Percentiles rank a stretch among this genome's conserved stretches.
Conservation (phyloP, 2,113 vertebrate genomes). For the Hiodon alosoides region DNA sequence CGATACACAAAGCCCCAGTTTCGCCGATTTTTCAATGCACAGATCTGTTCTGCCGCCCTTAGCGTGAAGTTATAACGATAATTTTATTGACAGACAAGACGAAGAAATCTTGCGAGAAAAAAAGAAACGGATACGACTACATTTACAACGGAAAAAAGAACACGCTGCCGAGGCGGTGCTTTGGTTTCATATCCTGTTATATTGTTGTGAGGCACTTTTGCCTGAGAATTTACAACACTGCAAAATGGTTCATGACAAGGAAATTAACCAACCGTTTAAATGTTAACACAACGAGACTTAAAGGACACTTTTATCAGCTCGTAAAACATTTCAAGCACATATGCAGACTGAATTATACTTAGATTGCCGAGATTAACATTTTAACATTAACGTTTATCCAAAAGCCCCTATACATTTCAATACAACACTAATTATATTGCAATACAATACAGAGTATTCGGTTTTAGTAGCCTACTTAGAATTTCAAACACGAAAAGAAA, state of each 20-base stretch:
- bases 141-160: constrained; percentile 16
- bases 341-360: background rate
- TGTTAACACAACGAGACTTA: background rate
- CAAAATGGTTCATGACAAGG: background rate
- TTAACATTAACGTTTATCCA: background rate
- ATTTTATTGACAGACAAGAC: background rate
- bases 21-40: background rate
- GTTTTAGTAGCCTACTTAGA: background rate
- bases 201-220: background rate
- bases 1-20: too few relatives aligned
- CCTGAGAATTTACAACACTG: background rate
- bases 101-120: background rate
- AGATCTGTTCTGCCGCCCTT: background rate
- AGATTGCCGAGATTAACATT: background rate
- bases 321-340: background rate
- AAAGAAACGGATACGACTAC: constrained; percentile 10
- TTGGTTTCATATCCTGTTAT: constrained; percentile 25
- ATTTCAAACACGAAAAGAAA: background rate
- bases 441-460: background rate
- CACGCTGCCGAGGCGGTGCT: constrained; percentile 7
- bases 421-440: background rate
- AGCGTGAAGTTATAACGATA: background rate
- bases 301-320: background rate
- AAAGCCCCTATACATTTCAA: background rate
- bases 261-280: background rate